phyloP scores from a whole-genome alignment of 2,888 invertebrate species.

The Drosophila infuscata region DNA sequence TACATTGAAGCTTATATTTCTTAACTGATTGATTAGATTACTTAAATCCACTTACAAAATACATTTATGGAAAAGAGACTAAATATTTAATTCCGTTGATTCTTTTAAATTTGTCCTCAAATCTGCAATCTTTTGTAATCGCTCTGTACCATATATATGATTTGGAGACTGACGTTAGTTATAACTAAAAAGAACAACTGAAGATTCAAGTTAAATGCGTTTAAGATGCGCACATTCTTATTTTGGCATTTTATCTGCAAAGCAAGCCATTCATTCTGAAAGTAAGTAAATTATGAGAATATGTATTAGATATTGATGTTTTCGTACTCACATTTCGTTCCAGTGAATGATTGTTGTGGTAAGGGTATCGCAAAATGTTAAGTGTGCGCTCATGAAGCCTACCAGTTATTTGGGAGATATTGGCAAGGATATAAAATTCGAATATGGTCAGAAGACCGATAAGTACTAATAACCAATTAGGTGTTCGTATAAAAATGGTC shows the following conservation, averaged over 20 bases:
- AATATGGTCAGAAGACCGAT: not conserved
- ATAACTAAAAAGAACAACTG: not conserved
- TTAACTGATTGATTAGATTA: not conserved
- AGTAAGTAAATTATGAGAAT: not conserved
- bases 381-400: constrained; percentile 8
- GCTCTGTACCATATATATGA: constrained; percentile 33
- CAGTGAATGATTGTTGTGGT: not conserved
- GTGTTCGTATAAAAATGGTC: not conserved
- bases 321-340: constrained; percentile 33
- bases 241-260: constrained; percentile 37
- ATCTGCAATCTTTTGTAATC: constrained; percentile 12
- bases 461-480: not conserved
- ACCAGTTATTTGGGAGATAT: not conserved
- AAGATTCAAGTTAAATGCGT: constrained; percentile 19
- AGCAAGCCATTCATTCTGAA: constrained; percentile 39
- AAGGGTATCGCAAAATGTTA: constrained; percentile 10
- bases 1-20: not conserved
- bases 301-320: not conserved
- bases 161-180: constrained; percentile 1
- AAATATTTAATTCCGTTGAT: not conserved
- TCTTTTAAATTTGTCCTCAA: not conserved
- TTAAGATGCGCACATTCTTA: constrained; percentile 19
- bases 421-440: constrained; percentile 2
- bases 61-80: not conserved
- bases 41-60: not conserved